Percentiles rank a stretch among this genome's conserved stretches.
phyloP scores from a whole-genome alignment of 2,113 vertebrate species.

The Picathartes gymnocephalus region DNA sequence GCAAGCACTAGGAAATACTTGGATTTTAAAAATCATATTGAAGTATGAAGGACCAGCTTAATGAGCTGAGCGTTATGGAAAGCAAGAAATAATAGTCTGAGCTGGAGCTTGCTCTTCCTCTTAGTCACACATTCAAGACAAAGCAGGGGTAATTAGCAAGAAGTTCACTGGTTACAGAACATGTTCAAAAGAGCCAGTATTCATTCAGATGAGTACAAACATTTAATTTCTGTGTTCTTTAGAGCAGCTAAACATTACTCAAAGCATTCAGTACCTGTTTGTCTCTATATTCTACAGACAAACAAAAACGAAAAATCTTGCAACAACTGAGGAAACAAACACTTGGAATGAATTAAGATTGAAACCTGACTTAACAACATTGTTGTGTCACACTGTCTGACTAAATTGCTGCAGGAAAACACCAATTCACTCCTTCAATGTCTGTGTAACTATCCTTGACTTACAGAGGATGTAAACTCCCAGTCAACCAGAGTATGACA shows the following conservation, averaged over 20 bases:
- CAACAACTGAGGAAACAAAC: background rate
- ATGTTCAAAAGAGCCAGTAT: background rate
- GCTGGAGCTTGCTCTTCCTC: background rate
- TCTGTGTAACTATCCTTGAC: background rate
- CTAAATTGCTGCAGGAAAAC: background rate
- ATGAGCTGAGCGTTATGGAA: background rate
- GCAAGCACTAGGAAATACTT: background rate
- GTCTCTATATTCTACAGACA: background rate
- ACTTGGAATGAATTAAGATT: background rate
- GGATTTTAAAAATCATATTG: background rate
- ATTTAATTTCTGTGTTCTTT: background rate
- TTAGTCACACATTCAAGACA: background rate
- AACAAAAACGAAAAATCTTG: background rate
- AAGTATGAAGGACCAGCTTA: background rate
- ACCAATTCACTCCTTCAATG: background rate
- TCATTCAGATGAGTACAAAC: background rate
- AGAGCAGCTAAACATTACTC: background rate
- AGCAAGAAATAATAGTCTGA: background rate
- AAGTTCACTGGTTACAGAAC: background rate
- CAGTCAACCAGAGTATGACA: background rate
- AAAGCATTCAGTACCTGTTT: background rate
- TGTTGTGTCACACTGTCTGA: background rate
- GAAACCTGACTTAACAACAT: background rate
- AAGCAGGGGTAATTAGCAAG: background rate
- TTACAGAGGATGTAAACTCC: background rate